Evolutionary conservation across 2,797 vertebrate species (phyloP), one percentile per base, ranked within the genome.

Genomic region (Amazonetta brasiliensis): DNA sequence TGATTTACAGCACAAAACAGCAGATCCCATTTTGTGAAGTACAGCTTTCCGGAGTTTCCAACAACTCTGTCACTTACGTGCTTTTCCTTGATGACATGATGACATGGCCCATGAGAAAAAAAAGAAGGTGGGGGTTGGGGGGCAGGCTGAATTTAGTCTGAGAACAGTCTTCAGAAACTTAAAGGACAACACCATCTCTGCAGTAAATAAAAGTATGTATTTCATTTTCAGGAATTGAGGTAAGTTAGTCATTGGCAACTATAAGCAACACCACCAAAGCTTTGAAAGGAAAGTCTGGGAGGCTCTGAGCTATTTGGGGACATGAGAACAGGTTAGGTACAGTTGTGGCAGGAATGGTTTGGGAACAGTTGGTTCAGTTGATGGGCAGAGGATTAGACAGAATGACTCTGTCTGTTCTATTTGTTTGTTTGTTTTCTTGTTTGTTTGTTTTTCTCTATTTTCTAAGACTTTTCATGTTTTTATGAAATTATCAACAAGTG

Each of bases 401-500:
- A 30, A 71, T 39, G 22, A 31, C 56, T 44, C 37, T 60, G 37
- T 14, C 26, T 73, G 0, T 2, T 50, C 48, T 44, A 20, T 44
- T 44, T 44, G 41, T 41, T 41, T 41, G 39, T 41, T 41, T 16
- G 41, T 41, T 41, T 41, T 41, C 41, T 41, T 41, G 43, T 43
- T 43, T 43, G 43, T 39, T 48, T 48, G 23, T 1, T 54, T 69
- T 46, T 44, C 20, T 30, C 18, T 72, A 1, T 46, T 89, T 76
- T 75, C 16, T 73, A 64, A 50, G 28, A 33, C 21, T 71, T 55
- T 12, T 84, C n/a, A 39, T 22, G 14, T 10, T 72, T 91, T 11
- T 17, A 72, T 15, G n/a, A 20, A 81, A 72, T 22, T 46, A 81
- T 15, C 46, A 41, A 14, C 0, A 3, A 55, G 13, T 0, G 0